phyloP scores from a whole-genome alignment of 2,888 invertebrate species.

The Sphaerophoria taeniata region DNA sequence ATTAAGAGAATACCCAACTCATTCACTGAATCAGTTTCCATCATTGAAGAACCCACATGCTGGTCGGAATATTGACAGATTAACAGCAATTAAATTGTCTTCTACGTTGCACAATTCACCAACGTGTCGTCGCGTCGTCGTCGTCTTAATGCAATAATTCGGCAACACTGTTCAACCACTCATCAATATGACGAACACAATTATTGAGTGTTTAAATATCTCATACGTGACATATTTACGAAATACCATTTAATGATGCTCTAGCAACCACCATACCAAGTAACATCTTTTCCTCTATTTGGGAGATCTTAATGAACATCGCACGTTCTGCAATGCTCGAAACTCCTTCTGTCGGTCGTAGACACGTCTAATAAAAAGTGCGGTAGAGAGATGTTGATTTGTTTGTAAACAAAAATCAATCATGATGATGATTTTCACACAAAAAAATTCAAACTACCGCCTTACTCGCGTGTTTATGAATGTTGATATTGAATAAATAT shows the following conservation, averaged over 20 bases:
- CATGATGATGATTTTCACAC: constrained; percentile 19
- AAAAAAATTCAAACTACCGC: constrained; percentile 42
- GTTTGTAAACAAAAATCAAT: constrained; percentile 50
- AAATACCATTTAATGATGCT: not conserved
- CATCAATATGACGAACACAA: constrained; percentile 27
- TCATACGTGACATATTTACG: constrained; percentile 39
- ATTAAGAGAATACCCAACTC: too few relatives aligned
- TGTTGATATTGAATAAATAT: constrained; percentile 41
- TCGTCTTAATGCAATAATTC: not conserved
- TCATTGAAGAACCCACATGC: too few relatives aligned
- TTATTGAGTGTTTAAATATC: not conserved
- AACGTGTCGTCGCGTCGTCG: too few relatives aligned
- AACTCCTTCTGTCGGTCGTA: not conserved
- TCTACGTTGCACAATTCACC: too few relatives aligned
- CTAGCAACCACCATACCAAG: not conserved
- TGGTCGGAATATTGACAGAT: too few relatives aligned
- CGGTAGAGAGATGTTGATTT: not conserved
- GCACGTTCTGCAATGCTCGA: constrained; percentile 3
- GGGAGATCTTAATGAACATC: constrained; percentile 26
- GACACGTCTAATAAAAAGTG: not conserved
- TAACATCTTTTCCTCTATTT: constrained; percentile 49
- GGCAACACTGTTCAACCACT: not conserved
- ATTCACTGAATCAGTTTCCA: too few relatives aligned
- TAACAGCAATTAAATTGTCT: too few relatives aligned
- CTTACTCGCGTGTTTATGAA: not conserved